These are phyloP conservation scores for Diarsia mendica DNA, from an alignment of 2,888 invertebrate species.

Conservation along the genomic window DNA sequence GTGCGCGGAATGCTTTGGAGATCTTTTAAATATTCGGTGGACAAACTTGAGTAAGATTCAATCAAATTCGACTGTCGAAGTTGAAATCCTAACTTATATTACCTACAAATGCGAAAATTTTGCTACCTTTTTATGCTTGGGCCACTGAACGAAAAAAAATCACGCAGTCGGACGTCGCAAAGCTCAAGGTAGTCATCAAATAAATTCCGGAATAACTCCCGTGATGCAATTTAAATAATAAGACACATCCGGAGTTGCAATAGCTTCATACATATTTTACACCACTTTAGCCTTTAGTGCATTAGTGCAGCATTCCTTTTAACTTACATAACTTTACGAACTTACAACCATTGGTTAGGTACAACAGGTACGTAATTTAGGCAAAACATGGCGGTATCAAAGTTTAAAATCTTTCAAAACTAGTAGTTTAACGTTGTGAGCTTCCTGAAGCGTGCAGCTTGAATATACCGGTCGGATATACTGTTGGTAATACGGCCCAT, in stretches of 20 bases:
- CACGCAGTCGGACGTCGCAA: too few relatives aligned
- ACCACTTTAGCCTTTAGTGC: not conserved
- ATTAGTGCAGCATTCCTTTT: slow-evolving; percentile 10
- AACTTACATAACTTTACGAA: slow-evolving; percentile 33
- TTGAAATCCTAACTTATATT: not conserved
- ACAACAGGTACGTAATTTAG: slow-evolving; percentile 50
- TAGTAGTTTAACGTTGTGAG: slow-evolving; percentile 38
- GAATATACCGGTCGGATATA: slow-evolving; percentile 32
- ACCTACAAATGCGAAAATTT: too few relatives aligned
- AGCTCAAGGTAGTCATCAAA: not conserved
- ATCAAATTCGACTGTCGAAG: slow-evolving; percentile 26
- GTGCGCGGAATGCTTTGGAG: not conserved
- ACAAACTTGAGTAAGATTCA: slow-evolving; percentile 27
- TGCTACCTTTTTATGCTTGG: too few relatives aligned
- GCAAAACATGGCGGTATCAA: slow-evolving; percentile 43
- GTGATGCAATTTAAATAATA: slow-evolving; percentile 44
- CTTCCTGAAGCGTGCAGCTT: slow-evolving; percentile 51
- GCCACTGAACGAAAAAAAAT: too few relatives aligned
- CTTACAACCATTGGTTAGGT: slow-evolving; percentile 31
- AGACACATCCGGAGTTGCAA: slow-evolving; percentile 2
- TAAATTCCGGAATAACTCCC: slow-evolving; percentile 23
- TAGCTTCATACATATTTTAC: not conserved
- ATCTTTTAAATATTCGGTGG: slow-evolving; percentile 5
- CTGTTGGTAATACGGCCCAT: slow-evolving; percentile 17
- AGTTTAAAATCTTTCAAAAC: slow-evolving; percentile 54